A percentile compares a stretch with the other conserved stretches of the same genome.
Conservation (phyloP, 1,140 invertebrate genomes). For the Metopolophium dirhodum region DNA sequence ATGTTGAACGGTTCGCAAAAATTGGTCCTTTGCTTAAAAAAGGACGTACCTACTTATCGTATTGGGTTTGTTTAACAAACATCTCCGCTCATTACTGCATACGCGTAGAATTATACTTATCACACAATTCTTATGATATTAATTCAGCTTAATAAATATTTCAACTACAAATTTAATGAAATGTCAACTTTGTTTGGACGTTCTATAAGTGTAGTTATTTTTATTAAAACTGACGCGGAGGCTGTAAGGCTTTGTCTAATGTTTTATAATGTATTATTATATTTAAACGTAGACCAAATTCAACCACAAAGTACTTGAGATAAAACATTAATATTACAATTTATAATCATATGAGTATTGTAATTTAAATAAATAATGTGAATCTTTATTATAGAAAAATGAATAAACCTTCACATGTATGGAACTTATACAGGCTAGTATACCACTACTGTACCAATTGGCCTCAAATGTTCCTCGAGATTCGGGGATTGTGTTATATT, state of each 20-base stretch:
- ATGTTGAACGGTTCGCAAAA: not conserved
- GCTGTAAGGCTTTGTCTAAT: not conserved
- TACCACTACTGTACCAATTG: too few species aligned
- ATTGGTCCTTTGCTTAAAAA: not conserved
- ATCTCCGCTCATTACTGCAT: not conserved
- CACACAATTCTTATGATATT: not conserved
- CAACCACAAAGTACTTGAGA: not conserved
- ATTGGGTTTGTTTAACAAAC: not conserved
- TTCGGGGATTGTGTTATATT: too few species aligned
- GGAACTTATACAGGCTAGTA: too few species aligned
- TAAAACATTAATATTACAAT: not conserved
- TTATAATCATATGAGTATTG: not conserved
- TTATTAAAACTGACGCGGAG: too few species aligned
- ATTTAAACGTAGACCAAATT: not conserved
- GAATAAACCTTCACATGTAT: too few species aligned
- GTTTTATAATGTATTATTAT: not conserved
- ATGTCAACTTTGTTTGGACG: not conserved
- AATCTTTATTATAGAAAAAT: too few species aligned
- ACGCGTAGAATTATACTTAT: not conserved
- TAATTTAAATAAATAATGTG: too few species aligned
- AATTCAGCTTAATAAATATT: not conserved
- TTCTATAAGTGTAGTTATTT: not conserved
- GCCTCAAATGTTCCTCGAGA: too few species aligned
- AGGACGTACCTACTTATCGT: not conserved
- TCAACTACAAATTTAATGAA: not conserved